Evolutionary conservation across 2,888 invertebrate genomes (phyloP), one percentile per base, ranked within the genome.

Genomic region (Liodrosophila aerea): DNA sequence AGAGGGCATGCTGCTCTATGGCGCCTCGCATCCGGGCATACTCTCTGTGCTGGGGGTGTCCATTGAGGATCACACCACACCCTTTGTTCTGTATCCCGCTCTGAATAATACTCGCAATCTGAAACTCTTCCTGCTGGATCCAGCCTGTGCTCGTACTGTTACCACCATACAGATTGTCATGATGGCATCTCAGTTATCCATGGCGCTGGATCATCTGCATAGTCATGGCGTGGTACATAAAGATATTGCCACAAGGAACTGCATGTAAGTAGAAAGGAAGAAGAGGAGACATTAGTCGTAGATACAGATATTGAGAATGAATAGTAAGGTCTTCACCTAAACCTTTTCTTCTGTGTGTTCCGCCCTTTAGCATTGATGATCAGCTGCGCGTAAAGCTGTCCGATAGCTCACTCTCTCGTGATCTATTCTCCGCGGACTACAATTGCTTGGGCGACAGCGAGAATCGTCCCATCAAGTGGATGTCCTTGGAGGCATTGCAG

Each of bases 401-500:
- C 7, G 98, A 98, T 91, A 95, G 94, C 86, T 96, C 97, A 15
- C 90, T 98, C 64, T 94, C 97, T 2, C 92, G 97, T 44, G 98
- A 98, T 90, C 91, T 98, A 54, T 98, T 98, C 91, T 96, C 98
- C 12, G 93, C 94, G 70, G 98, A 98, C 90, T 98, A 98, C 91
- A 95, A 97, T 89, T 97, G 97, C 90, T 92, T 97, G 61, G 97
- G 96, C 3, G 97, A 97, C 91, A 97, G 97, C 88, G 97, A 97
- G 89, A 97, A 97, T 90, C 92, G 97, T 49, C 97, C 98, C 0
- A 93, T 98, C 70, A 97, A 97, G 91, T 98, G 98, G 98, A 93
- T 98, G 92, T 95, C 98, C 0, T 92, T 96, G 36, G 98, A 98
- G 91, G 94, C 95, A 29, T 91, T 97, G 53, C 92, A 95, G 52